Conservation (phyloP, 1,140 invertebrate species). For the Limonius californicus region DNA sequence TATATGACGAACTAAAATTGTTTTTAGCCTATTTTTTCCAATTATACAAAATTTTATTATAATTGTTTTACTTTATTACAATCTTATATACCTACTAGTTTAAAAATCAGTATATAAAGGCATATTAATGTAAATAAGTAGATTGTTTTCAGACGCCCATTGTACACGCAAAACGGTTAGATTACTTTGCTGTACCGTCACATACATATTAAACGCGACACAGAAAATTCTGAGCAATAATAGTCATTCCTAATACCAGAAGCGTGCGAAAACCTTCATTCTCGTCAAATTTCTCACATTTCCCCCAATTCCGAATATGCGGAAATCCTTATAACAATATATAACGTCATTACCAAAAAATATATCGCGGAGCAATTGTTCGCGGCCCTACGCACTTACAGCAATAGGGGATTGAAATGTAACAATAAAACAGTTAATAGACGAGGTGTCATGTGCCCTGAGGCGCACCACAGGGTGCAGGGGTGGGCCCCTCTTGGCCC, state of each 20-base stretch:
- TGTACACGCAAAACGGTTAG: too few relatives aligned
- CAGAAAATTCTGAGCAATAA: too few relatives aligned
- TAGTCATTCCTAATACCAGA: not conserved
- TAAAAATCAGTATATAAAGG: too few relatives aligned
- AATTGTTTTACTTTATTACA: too few relatives aligned
- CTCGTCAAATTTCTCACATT: slow-evolving; percentile 21
- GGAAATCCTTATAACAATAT: slow-evolving; percentile 22
- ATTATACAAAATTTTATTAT: too few relatives aligned
- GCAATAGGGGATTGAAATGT: slow-evolving; percentile 42
- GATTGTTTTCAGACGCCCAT: too few relatives aligned
- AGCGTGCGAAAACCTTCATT: slow-evolving; percentile 24
- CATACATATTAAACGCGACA: too few relatives aligned
- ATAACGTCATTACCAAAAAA: slow-evolving; percentile 37
- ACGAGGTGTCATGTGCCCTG: slow-evolving; percentile 46
- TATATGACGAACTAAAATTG: too few relatives aligned
- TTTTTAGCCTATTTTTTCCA: too few relatives aligned
- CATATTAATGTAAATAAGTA: too few relatives aligned
- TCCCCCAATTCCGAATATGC: slow-evolving; percentile 20
- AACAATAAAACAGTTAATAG: slow-evolving; percentile 49
- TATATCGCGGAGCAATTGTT: slow-evolving; percentile 28
- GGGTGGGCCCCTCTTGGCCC: slow-evolving; percentile 32
- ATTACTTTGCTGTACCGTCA: too few relatives aligned
- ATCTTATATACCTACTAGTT: too few relatives aligned
- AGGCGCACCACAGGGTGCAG: slow-evolving; percentile 36
- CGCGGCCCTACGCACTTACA: slow-evolving; percentile 25